Evolutionary conservation across 2,888 invertebrate species (phyloP).

Genomic region (Blera fallax): DNA sequence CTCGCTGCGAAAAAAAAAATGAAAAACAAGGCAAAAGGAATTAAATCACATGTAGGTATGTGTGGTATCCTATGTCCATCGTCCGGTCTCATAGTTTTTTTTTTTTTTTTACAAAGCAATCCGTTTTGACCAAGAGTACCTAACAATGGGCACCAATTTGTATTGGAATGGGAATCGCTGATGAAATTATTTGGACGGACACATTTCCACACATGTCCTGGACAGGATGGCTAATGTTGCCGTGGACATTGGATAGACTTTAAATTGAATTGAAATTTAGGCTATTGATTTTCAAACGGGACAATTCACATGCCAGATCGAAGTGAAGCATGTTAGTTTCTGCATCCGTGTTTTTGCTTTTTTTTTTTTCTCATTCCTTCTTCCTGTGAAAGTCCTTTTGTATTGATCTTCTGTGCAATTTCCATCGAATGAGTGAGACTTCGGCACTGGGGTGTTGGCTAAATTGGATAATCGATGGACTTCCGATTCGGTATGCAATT

Average conservation of each 20-base stretch:
- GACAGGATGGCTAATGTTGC: slow-evolving; percentile 55
- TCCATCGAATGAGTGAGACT: slow-evolving; percentile 6
- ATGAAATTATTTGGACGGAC: slow-evolving; percentile 66
- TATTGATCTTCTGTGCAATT: slow-evolving; percentile 40
- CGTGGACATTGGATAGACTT: slow-evolving; percentile 48
- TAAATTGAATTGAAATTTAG: slow-evolving; percentile 68
- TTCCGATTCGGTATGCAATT: slow-evolving; percentile 60
- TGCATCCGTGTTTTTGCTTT: slow-evolving; percentile 2
- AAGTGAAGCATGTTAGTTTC: slow-evolving; percentile 11
- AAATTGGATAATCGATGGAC: slow-evolving; percentile 68
- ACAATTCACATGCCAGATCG: slow-evolving; percentile 24
- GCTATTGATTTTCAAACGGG: slow-evolving; percentile 61
- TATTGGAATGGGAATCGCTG: slow-evolving; percentile 60
- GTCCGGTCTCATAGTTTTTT: not conserved
- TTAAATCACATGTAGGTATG: not conserved
- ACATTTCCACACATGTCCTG: slow-evolving; percentile 52
- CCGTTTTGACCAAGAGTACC: slow-evolving; percentile 30
- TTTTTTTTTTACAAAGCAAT: slow-evolving; percentile 22
- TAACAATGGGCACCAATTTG: slow-evolving; percentile 68
- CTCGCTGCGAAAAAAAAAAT: not conserved
- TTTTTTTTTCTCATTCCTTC: not conserved
- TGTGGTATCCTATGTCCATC: not conserved
- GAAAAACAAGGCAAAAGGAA: not conserved
- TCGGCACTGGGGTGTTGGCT: slow-evolving; percentile 2
- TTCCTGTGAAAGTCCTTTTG: slow-evolving; percentile 33